Evolutionary conservation across 2,113 vertebrate genomes (phyloP).

Genomic region (Camelus bactrianus): DNA sequence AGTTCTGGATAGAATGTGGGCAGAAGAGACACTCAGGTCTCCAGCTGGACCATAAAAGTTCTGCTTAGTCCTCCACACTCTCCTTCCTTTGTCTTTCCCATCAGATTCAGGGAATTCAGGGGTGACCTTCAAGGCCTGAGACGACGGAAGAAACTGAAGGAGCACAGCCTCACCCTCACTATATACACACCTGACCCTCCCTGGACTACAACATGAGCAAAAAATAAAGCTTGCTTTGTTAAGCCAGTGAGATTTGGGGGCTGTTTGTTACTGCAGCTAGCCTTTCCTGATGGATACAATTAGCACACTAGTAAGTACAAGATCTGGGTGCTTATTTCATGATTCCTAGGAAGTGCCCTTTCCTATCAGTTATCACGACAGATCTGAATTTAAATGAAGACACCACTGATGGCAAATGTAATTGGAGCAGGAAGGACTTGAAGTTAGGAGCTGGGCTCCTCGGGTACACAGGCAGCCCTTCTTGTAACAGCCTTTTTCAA

Average conservation of each 20-base stretch:
- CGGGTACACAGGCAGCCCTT: not conserved
- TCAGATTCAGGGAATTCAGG: not conserved
- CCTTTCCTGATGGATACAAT: not conserved
- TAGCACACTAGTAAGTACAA: not conserved
- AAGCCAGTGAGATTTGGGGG: not conserved
- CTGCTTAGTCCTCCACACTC: not conserved
- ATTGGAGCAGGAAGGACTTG: not conserved
- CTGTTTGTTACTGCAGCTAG: not conserved
- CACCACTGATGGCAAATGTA: not conserved
- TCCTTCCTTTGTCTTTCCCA: not conserved
- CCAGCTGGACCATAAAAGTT: not conserved
- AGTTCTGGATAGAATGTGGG: not conserved
- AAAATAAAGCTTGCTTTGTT: not conserved
- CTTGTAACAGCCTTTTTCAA: not conserved
- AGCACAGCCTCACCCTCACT: not conserved
- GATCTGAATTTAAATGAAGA: slow-evolving; percentile 1
- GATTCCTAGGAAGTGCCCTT: not conserved
- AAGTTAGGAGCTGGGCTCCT: not conserved
- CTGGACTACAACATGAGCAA: not conserved
- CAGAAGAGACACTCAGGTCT: not conserved
- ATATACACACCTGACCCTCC: not conserved
- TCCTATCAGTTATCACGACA: not conserved
- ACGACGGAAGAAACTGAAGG: not conserved
- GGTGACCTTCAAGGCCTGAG: not conserved
- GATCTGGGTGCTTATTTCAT: not conserved